Percentiles rank a stretch among this genome's conserved stretches.
phyloP scores from a whole-genome alignment of 2,797 vertebrate genomes.

The Stomatorhinus walkeri region DNA sequence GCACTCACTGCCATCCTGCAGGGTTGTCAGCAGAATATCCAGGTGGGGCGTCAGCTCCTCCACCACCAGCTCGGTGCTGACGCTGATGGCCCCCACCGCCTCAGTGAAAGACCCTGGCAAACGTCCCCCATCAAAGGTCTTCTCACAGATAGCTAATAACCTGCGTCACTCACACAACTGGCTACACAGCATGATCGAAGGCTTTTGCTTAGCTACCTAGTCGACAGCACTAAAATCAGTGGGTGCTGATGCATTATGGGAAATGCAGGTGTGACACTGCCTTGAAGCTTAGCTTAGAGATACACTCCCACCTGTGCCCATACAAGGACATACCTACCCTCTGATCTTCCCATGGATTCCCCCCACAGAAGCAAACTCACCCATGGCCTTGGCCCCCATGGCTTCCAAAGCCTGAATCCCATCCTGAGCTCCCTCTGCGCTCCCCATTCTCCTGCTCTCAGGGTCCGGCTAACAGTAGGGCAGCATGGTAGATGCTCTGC shows the following conservation, averaged over 20 bases:
- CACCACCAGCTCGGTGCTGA: conserved; percentile 59
- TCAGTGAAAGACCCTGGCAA: conserved; percentile 54
- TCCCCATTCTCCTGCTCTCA: background rate
- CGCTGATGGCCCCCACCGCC: conserved; percentile 57
- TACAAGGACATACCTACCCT: background rate
- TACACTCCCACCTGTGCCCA: background rate
- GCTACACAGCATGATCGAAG: background rate
- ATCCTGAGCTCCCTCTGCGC: background rate
- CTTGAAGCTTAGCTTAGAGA: background rate
- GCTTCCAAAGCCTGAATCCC: background rate
- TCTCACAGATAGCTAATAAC: background rate
- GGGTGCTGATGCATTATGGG: background rate
- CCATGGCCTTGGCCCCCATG: background rate
- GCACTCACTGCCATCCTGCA: conserved; percentile 56
- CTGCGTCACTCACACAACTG: background rate
- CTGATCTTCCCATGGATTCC: background rate
- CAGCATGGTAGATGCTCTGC: background rate
- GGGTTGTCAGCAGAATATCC: conserved; percentile 53
- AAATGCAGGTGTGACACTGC: background rate
- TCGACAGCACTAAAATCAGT: background rate
- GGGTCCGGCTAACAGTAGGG: background rate
- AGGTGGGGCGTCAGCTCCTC: conserved; percentile 61
- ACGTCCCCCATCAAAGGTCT: background rate
- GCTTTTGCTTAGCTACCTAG: background rate
- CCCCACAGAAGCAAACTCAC: background rate